These are phyloP conservation scores for Archocentrus centrarchus DNA, from an alignment of 2,113 vertebrate genomes.

Conservation along the genomic window DNA sequence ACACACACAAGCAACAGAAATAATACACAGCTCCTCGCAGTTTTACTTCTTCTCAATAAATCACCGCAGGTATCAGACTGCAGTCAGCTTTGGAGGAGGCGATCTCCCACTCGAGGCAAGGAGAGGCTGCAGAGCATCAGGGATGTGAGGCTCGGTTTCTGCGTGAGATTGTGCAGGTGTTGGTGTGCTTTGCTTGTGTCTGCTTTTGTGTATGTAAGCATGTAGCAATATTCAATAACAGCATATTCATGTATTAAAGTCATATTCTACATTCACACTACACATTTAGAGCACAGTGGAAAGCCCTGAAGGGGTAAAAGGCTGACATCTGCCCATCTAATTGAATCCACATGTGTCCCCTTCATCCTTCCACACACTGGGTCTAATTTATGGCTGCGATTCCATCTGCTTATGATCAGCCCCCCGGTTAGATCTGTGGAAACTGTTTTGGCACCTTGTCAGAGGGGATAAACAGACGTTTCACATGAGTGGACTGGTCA, in stretches of 20 bases:
- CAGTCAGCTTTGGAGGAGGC: background rate
- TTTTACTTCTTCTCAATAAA: conserved; percentile 55
- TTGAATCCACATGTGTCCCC: conserved; percentile 65
- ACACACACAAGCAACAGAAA: conserved; percentile 49
- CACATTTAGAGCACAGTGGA: conserved; percentile 3
- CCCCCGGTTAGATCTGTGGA: conserved; percentile 68
- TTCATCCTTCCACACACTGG: conserved; percentile 54
- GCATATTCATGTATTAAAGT: background rate
- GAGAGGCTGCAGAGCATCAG: conserved; percentile 6
- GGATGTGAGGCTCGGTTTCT: background rate
- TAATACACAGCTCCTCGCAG: conserved; percentile 28
- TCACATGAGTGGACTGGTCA: conserved; percentile 59
- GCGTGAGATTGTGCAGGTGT: background rate
- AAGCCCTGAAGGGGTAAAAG: conserved; percentile 5
- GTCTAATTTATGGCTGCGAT: conserved; percentile 68
- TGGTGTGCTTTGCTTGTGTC: conserved; percentile 11
- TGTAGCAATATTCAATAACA: background rate
- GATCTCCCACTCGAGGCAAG: background rate
- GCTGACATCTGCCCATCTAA: conserved; percentile 58
- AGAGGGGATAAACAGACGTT: conserved; percentile 66
- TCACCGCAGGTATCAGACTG: conserved; percentile 31
- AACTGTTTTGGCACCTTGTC: conserved; percentile 79
- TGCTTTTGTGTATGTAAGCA: background rate
- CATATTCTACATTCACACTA: background rate
- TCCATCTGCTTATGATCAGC: conserved; percentile 80